phyloP scores from a whole-genome alignment of 2,888 invertebrate genomes.

The Endotricha flammealis region DNA sequence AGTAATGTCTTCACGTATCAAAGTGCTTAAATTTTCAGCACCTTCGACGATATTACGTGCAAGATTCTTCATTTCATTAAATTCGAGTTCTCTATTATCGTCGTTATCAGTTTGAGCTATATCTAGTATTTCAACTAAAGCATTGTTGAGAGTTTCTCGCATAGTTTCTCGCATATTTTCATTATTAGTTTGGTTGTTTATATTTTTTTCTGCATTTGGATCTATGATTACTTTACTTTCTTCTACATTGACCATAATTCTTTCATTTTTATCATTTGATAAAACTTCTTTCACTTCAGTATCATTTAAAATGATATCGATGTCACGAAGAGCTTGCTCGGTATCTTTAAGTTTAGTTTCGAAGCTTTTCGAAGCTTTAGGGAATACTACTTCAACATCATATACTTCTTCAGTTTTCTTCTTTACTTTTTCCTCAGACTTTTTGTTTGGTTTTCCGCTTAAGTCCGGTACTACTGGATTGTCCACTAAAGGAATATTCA shows the following conservation, averaged over 20 bases:
- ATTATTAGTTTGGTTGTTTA: too few species aligned
- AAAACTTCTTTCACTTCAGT: constrained; percentile 10
- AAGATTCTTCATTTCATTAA: constrained; percentile 60
- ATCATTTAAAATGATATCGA: constrained; percentile 43
- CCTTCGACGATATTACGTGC: constrained; percentile 63
- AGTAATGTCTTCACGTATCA: constrained; percentile 66
- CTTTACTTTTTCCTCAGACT: constrained; percentile 13
- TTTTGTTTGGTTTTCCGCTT: constrained; percentile 23
- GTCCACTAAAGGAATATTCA: constrained; percentile 53
- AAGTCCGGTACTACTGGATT: constrained; percentile 44
- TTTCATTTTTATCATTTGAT: constrained; percentile 1
- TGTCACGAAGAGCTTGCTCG: constrained; percentile 44
- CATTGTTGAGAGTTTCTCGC: constrained; percentile 49
- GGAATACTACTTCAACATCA: constrained; percentile 35
- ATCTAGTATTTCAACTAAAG: constrained; percentile 50
- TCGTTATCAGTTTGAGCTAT: constrained; percentile 35
- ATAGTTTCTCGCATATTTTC: constrained; percentile 29
- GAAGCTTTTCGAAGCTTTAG: constrained; percentile 50
- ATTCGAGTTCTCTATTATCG: constrained; percentile 52
- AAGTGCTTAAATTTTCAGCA: constrained; percentile 62
- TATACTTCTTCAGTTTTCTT: constrained; percentile 18
- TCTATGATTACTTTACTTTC: too few species aligned
- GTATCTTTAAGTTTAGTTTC: constrained; percentile 52
- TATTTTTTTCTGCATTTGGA: too few species aligned
- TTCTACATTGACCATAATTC: not conserved